Base-by-base conservation (phyloP, 2,113 vertebrate genomes). In the Cinclus cinclus region DNA sequence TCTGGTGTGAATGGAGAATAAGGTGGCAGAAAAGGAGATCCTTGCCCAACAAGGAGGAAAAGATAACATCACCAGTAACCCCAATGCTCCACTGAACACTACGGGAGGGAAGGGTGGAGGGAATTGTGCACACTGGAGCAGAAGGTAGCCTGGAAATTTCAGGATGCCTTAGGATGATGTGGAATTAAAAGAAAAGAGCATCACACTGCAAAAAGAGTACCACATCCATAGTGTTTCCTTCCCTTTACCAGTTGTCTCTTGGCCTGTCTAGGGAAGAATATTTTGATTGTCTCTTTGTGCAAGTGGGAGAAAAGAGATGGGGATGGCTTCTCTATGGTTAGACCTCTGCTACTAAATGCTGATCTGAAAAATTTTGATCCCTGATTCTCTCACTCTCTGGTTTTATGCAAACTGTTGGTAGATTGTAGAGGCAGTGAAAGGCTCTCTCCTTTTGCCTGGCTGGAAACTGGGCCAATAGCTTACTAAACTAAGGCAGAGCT, bases 31-130 rank as follows among this genome's bases (percentile, higher is more conserved):
- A 87, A 67, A 75, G 52, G 33, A 67, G 35, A 39, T 35, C 33
- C 17, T 81, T 6, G 4, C 30, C 0, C 1, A 70, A 19, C 19
- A 50, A 53, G 37, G 6, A 13, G 8, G 14, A 49, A 76, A 58
- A 62, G 33, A 31, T 31, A 77, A 30, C 9, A 27, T n/a, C 11
- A 30, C 8, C 28, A 56, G 13, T 41, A 52, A 15, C 12, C 31
- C 13, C 13, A 15, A 3, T 42, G 10, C 12, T 13, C 11, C 37
- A 2, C 8, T 1, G 4, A 73, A 21, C 21, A 12, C 18, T 21
- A 0, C 0, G 3, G 39, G 10, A 71, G 33, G 39, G 64, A 70
- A 37, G 7, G 16, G 12, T 37, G 35, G 33, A 53, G 13, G 44
- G 47, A 92, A 44, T 83, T 60, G 52, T 79, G 33, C 33, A 22